phyloP scores from a whole-genome alignment of 2,113 vertebrate genomes.

The Epinephelus lanceolatus region DNA sequence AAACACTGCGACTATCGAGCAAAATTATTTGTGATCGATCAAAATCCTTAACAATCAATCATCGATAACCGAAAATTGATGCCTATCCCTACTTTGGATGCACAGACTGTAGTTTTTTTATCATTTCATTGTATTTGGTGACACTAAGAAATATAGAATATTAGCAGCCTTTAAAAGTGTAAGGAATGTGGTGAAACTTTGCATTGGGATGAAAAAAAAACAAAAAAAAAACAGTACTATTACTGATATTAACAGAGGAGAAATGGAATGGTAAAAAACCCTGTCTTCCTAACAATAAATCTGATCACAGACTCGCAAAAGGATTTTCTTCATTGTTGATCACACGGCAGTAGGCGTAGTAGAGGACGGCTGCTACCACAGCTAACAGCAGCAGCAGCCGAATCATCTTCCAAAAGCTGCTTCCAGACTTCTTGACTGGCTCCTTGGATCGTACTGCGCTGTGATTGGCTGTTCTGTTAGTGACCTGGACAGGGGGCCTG shows the following conservation, averaged over 20 bases:
- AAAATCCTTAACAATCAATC: too few species aligned
- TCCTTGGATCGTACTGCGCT: constrained; percentile 35
- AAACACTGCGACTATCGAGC: too few species aligned
- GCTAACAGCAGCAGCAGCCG: constrained; percentile 69
- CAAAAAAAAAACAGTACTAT: neutral
- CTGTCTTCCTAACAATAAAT: constrained; percentile 1
- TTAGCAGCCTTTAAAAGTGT: neutral
- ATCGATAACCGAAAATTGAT: too few species aligned
- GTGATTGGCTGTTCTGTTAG: constrained; percentile 54
- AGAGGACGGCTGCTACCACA: constrained; percentile 65
- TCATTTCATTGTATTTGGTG: neutral
- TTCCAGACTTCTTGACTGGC: constrained; percentile 33
- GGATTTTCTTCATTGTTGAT: constrained; percentile 46
- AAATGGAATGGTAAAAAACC: neutral
- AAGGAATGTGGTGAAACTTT: constrained; percentile 1
- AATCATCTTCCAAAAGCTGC: constrained; percentile 52
- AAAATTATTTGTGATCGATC: too few species aligned
- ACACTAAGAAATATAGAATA: neutral
- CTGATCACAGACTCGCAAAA: constrained; percentile 26
- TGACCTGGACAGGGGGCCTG: constrained; percentile 59
- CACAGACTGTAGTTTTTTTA: neutral
- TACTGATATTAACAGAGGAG: neutral
- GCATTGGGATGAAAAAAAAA: too few species aligned
- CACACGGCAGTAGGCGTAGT: constrained; percentile 71
- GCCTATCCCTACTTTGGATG: neutral